These are phyloP conservation scores for Myripristis jacobus DNA, from an alignment of 2,797 vertebrate species.

Conservation along the genomic window DNA sequence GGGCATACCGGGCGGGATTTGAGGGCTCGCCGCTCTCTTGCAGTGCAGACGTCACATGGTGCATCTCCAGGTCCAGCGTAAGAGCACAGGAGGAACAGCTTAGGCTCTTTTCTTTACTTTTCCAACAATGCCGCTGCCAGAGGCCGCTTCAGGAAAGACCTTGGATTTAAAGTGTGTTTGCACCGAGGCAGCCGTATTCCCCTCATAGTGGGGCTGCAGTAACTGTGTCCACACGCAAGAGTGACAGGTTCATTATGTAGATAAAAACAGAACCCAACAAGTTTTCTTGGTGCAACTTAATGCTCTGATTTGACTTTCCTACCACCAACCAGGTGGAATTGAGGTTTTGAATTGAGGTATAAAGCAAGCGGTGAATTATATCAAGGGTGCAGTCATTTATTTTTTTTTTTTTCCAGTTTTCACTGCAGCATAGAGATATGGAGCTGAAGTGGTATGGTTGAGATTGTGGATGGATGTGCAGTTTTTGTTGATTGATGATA, in stretches of 20 bases:
- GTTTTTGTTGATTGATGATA: no score
- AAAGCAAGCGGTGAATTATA: slow-evolving; percentile 1
- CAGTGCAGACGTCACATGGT: slow-evolving; percentile 36
- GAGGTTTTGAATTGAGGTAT: slow-evolving; percentile 28
- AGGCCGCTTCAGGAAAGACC: background rate
- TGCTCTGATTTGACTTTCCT: slow-evolving; percentile 27
- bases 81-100: slow-evolving; percentile 28
- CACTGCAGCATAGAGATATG: slow-evolving; percentile 10
- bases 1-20: slow-evolving; percentile 27
- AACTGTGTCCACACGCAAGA: slow-evolving; percentile 48
- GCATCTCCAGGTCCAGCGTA: slow-evolving; percentile 27
- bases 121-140: slow-evolving; percentile 8
- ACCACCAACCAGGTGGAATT: slow-evolving; percentile 30
- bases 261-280: slow-evolving; percentile 62
- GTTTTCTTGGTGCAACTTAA: slow-evolving; percentile 52
- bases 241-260: slow-evolving; percentile 73
- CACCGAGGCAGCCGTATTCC: background rate
- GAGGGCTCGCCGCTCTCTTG: slow-evolving; percentile 33
- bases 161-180: slow-evolving; percentile 18
- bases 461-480: no score
- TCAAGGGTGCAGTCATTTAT: background rate
- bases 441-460: no score
- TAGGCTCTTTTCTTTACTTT: slow-evolving; percentile 32
- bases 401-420: background rate
- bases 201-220: slow-evolving; percentile 19